These are phyloP conservation scores for Drosophila bocqueti DNA, from an alignment of 1,140 invertebrate genomes.

Conservation along the genomic window DNA sequence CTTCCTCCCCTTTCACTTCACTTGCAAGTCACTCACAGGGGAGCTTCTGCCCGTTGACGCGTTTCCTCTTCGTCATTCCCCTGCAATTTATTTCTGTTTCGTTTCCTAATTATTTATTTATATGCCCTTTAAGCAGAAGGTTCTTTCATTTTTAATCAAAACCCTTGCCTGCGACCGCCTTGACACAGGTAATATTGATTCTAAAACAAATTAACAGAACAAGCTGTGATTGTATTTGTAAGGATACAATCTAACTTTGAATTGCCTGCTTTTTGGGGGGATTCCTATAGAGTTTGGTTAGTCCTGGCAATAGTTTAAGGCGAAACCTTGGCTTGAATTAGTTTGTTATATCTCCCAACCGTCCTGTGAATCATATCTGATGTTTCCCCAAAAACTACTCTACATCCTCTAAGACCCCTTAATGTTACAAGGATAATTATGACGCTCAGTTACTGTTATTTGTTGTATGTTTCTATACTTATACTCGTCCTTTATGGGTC, in stretches of 20 bases:
- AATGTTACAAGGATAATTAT: conserved; percentile 9
- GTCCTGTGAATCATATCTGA: not conserved
- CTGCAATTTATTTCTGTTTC: not conserved
- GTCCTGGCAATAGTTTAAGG: too few relatives aligned
- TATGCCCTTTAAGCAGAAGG: conserved; percentile 5
- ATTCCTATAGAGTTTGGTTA: too few relatives aligned
- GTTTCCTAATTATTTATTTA: conserved; percentile 13
- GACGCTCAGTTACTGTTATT: conserved; percentile 7
- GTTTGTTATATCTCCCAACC: not conserved
- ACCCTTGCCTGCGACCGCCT: not conserved
- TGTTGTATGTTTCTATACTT: conserved; percentile 39
- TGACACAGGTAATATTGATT: conserved; percentile 5
- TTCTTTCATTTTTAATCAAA: conserved; percentile 17
- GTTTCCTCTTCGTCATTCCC: conserved; percentile 1
- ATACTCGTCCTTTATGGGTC: conserved; percentile 34
- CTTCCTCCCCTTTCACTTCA: not conserved
- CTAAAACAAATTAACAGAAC: not conserved
- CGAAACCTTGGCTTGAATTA: not conserved
- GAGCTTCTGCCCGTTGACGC: conserved; percentile 7
- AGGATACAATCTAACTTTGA: not conserved
- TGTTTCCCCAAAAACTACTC: not conserved
- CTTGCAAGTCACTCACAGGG: conserved; percentile 1
- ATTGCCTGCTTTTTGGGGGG: not conserved
- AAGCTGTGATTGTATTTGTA: too few relatives aligned
- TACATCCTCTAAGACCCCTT: not conserved